Percentiles rank a stretch among this genome's conserved stretches.
Conservation (phyloP, 2,888 invertebrate genomes). For the Mechanitis mazaeus region DNA sequence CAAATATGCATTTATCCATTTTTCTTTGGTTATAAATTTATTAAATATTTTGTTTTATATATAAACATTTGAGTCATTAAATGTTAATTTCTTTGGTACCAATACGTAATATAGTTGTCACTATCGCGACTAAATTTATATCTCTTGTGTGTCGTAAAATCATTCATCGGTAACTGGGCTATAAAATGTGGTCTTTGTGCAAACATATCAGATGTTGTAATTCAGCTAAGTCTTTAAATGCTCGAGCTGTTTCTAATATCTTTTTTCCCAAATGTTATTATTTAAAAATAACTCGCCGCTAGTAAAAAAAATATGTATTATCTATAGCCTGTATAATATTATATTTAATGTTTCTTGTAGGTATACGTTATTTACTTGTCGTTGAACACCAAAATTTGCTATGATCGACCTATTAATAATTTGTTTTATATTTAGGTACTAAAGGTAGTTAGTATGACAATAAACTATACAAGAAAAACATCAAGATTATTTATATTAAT, state of each 20-base stretch:
- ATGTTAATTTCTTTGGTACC: neutral
- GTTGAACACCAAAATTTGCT: too few relatives aligned
- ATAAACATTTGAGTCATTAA: neutral
- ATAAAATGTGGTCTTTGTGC: slow-evolving; percentile 43
- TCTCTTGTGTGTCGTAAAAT: slow-evolving; percentile 41
- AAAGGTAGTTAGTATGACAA: too few relatives aligned
- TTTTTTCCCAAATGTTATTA: slow-evolving; percentile 20
- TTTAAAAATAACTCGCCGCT: slow-evolving; percentile 15
- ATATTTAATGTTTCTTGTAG: too few relatives aligned
- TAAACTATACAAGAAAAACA: too few relatives aligned
- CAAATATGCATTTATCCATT: too few relatives aligned
- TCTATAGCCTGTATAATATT: too few relatives aligned
- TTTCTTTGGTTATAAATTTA: too few relatives aligned
- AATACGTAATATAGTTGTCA: slow-evolving; percentile 1
- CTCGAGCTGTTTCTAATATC: slow-evolving; percentile 32
- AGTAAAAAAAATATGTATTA: slow-evolving; percentile 4
- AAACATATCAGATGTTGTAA: slow-evolving; percentile 35
- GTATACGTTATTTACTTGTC: too few relatives aligned
- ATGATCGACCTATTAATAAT: too few relatives aligned
- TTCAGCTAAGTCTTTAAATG: slow-evolving; percentile 40
- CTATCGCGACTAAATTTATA: slow-evolving; percentile 15
- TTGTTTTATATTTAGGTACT: too few relatives aligned
- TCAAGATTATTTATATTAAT: too few relatives aligned
- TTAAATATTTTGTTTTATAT: too few relatives aligned
- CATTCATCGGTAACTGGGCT: slow-evolving; percentile 40